These are phyloP conservation scores for Castor canadensis DNA, from an alignment of 2,113 vertebrate genomes.

Conservation along the genomic window DNA sequence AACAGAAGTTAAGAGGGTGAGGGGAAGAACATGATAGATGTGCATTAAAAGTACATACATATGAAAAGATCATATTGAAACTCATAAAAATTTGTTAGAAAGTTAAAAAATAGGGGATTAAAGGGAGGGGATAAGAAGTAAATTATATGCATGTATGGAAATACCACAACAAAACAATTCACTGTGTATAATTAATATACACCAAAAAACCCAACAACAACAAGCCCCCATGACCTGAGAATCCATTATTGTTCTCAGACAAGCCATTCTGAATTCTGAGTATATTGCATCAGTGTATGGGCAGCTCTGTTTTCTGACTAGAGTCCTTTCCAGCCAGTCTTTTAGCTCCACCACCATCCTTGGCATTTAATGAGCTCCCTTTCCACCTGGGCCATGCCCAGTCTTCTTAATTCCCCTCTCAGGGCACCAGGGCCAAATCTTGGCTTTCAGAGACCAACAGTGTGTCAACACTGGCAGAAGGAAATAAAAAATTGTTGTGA, in stretches of 20 bases:
- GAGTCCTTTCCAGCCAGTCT: background rate
- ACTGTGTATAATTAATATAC: too few relatives aligned
- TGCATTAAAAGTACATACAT: too few relatives aligned
- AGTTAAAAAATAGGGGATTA: too few relatives aligned
- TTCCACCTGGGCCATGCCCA: background rate
- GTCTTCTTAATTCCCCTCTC: background rate
- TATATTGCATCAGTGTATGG: background rate
- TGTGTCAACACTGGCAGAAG: background rate
- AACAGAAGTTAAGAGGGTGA: too few relatives aligned
- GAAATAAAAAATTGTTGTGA: conserved; percentile 31
- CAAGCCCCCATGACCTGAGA: background rate
- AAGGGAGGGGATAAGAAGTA: too few relatives aligned
- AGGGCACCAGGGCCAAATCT: background rate
- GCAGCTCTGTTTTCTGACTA: background rate
- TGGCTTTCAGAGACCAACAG: background rate
- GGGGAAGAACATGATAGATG: too few relatives aligned
- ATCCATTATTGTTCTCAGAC: background rate
- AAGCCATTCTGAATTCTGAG: background rate
- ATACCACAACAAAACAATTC: too few relatives aligned
- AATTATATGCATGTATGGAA: too few relatives aligned
- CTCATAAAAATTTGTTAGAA: too few relatives aligned
- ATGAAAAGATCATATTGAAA: too few relatives aligned
- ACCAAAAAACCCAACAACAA: background rate
- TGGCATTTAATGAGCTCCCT: background rate
- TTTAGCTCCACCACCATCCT: background rate